Conservation (phyloP, 2,113 vertebrate genomes). For the Coturnix japonica region DNA sequence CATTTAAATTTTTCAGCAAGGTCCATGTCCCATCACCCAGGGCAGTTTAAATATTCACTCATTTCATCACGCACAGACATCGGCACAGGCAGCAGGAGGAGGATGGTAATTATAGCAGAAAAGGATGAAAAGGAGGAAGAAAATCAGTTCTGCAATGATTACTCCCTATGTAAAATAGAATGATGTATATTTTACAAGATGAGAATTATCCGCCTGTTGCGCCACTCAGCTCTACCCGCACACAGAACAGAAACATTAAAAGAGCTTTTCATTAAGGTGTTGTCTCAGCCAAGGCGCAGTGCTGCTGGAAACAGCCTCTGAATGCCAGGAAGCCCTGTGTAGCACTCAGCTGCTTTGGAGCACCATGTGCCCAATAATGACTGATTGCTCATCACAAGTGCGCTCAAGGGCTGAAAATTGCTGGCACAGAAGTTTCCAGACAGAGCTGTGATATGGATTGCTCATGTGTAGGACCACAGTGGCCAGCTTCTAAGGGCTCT, state of each 20-base stretch:
- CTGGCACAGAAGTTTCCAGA: background rate
- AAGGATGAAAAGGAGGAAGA: background rate
- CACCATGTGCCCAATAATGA: rapidly evolving
- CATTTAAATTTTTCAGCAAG: slow-evolving; percentile 67
- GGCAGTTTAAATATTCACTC: slow-evolving; percentile 54
- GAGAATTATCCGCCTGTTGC: slow-evolving; percentile 20
- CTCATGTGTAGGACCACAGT: rapidly evolving
- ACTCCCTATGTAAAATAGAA: slow-evolving; percentile 5
- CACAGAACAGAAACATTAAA: background rate
- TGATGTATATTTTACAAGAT: slow-evolving; percentile 15
- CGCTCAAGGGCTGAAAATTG: background rate
- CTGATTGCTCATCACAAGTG: background rate
- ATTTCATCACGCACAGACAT: slow-evolving; percentile 27
- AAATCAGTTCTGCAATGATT: background rate
- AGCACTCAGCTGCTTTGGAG: background rate
- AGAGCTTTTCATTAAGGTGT: background rate
- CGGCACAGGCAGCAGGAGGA: background rate
- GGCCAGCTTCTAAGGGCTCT: background rate
- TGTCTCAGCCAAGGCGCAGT: background rate
- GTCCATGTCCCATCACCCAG: slow-evolving; percentile 51
- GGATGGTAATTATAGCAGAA: slow-evolving; percentile 47
- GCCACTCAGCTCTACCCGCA: background rate
- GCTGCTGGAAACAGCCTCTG: background rate
- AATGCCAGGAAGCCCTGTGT: background rate
- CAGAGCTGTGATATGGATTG: background rate